Conservation (phyloP, 1,140 invertebrate species). For the Mercenaria mercenaria region DNA sequence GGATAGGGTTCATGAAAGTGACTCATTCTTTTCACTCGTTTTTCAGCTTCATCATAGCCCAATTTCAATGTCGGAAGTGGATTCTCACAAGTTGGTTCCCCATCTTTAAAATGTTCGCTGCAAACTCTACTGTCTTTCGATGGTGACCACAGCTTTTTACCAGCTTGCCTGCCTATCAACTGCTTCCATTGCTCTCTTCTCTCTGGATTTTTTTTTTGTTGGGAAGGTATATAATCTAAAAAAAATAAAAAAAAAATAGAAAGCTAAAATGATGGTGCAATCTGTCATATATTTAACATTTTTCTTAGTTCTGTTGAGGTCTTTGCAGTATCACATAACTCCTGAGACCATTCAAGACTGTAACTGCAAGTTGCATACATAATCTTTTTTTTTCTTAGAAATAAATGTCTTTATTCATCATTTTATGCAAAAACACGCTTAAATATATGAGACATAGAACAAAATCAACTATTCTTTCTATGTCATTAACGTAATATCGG, state of each 20-base stretch:
- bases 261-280: too few relatives aligned
- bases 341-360: too few relatives aligned
- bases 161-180: background rate
- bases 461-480: background rate
- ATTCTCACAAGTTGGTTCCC: slow-evolving; percentile 12
- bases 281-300: too few relatives aligned
- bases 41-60: slow-evolving; percentile 32
- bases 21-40: slow-evolving; percentile 3
- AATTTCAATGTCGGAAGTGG: slow-evolving; percentile 8
- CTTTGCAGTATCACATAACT: too few relatives aligned
- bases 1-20: background rate
- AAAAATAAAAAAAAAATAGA: background rate
- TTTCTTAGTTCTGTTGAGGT: too few relatives aligned
- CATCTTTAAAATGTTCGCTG: slow-evolving; percentile 14
- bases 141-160: slow-evolving; percentile 45
- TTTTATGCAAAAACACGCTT: too few relatives aligned
- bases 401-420: too few relatives aligned
- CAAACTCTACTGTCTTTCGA: slow-evolving; percentile 33
- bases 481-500: too few relatives aligned
- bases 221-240: slow-evolving; percentile 53
- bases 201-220: background rate
- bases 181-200: slow-evolving; percentile 44
- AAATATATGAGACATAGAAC: background rate
- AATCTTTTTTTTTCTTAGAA: too few relatives aligned
- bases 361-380: too few relatives aligned